Base-by-base conservation (phyloP, 2,797 vertebrate species). In the Anolis apletophallus region DNA sequence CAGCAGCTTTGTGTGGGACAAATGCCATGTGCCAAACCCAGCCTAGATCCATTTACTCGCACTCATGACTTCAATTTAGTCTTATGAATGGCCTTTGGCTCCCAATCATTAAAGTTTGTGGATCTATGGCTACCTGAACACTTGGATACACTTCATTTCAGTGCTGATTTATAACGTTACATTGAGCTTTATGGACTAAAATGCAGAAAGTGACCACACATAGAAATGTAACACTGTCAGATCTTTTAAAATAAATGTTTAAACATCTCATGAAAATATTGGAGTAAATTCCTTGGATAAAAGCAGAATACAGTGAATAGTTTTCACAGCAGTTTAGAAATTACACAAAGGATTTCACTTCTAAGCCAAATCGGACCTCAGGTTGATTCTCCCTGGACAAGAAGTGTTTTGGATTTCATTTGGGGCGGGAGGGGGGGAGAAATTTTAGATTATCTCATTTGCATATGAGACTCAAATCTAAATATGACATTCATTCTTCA, bases 171-270 rank as follows among this genome's bases (percentile, higher is more conserved):
- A 32, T 84, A 19, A 80, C 46, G 46, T 32, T 83, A 78, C 21
- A 23, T 19, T 87, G 46, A 83, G 13, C 61, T 69, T 80, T 46
- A 71, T 32, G 2, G 40, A 17, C 55, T 46, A 50, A n/a, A 90
- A 86, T 9, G 3, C 79, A 81, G n/a, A 7, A 54, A 89, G 86
- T 81, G 34, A 78, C 29, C 73, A 54, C 78, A 17, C 81, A n/a
- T 78, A 2, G n/a, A n/a, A 91, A 91, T 88, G 73, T 52, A 73
- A 0, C 74, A 90, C 50, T 88, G 87, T 90, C 26, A 80, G 17
- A 10, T 83, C 83, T 77, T 29, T 83, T 81, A 36, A 90, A 12
- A 57, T 13, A 87, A 87, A 86, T 87, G 23, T 46, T 40, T 77
- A 87, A 86, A 23, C 19, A 68, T 54, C 34, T 57, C 19, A 19